Conservation (phyloP, 2,797 vertebrate genomes). For the Hybognathus amarus region DNA sequence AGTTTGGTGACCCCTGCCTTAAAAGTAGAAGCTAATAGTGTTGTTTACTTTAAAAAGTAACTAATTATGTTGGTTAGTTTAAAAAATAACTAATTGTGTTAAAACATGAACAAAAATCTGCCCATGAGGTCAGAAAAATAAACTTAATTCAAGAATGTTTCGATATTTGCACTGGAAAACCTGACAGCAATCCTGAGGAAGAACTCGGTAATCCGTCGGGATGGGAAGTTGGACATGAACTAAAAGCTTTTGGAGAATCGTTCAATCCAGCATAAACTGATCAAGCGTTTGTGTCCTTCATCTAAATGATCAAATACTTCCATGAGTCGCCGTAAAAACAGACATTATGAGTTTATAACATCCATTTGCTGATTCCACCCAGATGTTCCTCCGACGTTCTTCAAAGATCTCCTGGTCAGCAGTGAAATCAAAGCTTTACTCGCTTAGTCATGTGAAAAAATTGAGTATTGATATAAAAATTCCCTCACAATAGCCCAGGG, state of each 20-base stretch:
- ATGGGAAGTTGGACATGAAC: neutral
- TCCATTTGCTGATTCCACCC: neutral
- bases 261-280: neutral
- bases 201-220: neutral
- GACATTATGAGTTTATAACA: neutral
- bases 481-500: neutral
- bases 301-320: neutral
- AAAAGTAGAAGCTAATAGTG: too few species aligned
- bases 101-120: neutral
- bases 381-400: neutral
- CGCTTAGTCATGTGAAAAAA: neutral
- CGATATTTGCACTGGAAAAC: neutral
- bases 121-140: neutral
- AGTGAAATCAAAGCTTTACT: neutral
- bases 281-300: neutral
- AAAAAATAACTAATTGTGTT: too few species aligned
- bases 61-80: too few species aligned
- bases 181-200: too few species aligned
- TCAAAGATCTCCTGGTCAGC: constrained; percentile 14
- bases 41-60: too few species aligned
- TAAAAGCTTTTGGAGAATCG: neutral
- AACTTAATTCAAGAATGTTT: neutral
- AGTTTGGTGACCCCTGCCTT: too few species aligned
- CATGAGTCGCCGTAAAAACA: neutral
- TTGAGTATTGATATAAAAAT: neutral